Base-by-base conservation (phyloP, 1,140 invertebrate genomes). In the Sinonovacula constricta region DNA sequence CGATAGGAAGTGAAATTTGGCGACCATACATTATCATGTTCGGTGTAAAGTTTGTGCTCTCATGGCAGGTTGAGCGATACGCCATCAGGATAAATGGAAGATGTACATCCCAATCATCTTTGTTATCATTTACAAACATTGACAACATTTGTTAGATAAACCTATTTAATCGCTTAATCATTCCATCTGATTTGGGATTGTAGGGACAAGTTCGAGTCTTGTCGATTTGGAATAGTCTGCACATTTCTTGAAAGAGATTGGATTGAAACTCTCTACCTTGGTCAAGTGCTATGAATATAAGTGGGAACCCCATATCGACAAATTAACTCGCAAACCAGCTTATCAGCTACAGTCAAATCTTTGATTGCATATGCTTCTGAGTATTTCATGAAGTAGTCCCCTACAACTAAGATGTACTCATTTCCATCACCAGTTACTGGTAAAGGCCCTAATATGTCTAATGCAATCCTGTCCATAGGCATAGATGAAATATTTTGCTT, bases 171-270 rank as follows among this genome's bases (percentile, higher is more conserved):
- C 88, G 71, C 49, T 89, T 81, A 1, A 86, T 79, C 45, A 88
- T 49, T 1, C 90, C 89, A 77, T 91, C 88, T 0, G 84, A 80
- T 33, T 86, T 80, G 14, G 90, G 88, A 59, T 88, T 83, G 63
- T 89, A 89, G 0, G 87, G 71, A 5, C 82, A 85, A 4, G 88
- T 90, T 26, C 81, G 49, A 12, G 83, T 78, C 33, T 82, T 84
- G n/a, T 82, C 53, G 34, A 80, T 69, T 24, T 65, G 80, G 49
- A 82, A 45, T 62, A 22, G 60, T 54, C 4, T 36, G 71, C 71
- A 85, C 34, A 79, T 26, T 28, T 36, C 26, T 24, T 28, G 0
- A 54, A 87, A 81, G n/a, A 87, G 33, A n/a, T 39, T 28, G n/a
- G 81, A 84, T 54, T 81, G 69, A 57, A 86, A 81, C 39, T 87